Evolutionary conservation across 2,113 vertebrate species (phyloP).

Genomic region (Phalacrocorax aristotelis): DNA sequence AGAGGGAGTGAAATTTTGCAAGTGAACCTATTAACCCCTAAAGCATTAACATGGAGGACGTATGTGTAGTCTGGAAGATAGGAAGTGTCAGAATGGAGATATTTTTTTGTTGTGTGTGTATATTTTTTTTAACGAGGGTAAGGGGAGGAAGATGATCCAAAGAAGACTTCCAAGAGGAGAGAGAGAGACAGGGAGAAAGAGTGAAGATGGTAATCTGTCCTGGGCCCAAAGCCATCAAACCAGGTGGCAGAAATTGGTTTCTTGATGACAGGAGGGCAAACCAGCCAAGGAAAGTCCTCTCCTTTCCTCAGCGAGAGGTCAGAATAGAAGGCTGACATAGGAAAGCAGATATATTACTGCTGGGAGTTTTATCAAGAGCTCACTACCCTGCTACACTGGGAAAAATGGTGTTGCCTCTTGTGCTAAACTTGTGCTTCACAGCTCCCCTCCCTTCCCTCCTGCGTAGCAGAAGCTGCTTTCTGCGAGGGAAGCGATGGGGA

Average conservation of each 20-base stretch:
- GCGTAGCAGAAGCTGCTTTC: background rate
- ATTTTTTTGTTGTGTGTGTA: background rate
- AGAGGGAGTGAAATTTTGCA: slow-evolving; percentile 58
- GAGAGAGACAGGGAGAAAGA: background rate
- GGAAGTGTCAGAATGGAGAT: background rate
- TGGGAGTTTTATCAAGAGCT: slow-evolving; percentile 13
- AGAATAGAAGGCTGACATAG: slow-evolving; percentile 10
- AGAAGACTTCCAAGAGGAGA: background rate
- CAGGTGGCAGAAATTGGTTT: slow-evolving; percentile 32
- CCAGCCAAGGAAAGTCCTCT: slow-evolving; percentile 33
- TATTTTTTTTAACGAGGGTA: background rate
- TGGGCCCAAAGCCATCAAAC: slow-evolving; percentile 44
- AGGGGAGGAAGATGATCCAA: background rate
- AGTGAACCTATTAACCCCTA: slow-evolving; percentile 46
- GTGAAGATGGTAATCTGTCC: slow-evolving; percentile 16
- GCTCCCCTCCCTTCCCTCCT: background rate
- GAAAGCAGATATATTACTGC: background rate
- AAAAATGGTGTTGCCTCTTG: background rate
- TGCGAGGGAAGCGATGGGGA: background rate
- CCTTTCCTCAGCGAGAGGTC: slow-evolving; percentile 21
- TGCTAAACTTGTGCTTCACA: background rate
- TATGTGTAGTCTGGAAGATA: slow-evolving; percentile 53
- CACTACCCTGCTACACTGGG: background rate
- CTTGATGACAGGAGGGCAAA: slow-evolving; percentile 26
- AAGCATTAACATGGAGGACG: slow-evolving; percentile 21